Conservation (phyloP, 2,797 vertebrate genomes). For the Remorina albescens region DNA sequence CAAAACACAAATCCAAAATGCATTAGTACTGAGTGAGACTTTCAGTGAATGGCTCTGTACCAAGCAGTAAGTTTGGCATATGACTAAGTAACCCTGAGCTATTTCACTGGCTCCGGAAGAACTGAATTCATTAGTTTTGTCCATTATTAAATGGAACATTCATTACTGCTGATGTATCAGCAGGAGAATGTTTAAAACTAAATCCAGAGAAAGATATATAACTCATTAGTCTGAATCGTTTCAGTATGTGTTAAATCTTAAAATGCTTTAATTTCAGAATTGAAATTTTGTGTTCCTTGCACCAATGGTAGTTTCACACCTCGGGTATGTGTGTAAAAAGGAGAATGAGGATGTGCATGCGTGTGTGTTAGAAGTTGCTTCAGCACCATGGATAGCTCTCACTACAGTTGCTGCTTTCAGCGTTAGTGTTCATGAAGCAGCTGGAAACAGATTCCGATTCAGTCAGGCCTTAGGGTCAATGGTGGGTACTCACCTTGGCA, state of each 20-base stretch:
- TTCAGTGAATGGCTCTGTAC: constrained; percentile 32
- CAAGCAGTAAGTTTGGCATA: constrained; percentile 15
- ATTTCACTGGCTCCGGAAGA: constrained; percentile 17
- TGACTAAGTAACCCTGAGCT: constrained; percentile 41
- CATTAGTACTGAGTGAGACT: constrained; percentile 17
- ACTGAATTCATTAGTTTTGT: constrained; percentile 16
- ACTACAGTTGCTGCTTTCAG: neutral
- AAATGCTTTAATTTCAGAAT: neutral
- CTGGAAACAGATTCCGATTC: neutral
- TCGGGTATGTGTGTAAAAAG: neutral
- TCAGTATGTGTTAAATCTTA: constrained; percentile 11
- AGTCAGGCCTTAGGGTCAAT: constrained; percentile 7
- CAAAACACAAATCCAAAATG: neutral
- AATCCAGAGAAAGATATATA: constrained; percentile 10
- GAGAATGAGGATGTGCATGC: neutral
- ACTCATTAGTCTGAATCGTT: constrained; percentile 33
- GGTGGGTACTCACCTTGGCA: neutral
- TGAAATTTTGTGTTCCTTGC: neutral
- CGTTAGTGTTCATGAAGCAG: neutral
- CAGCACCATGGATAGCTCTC: constrained; percentile 76
- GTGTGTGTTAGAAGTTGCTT: constrained; percentile 37
- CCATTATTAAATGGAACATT: constrained; percentile 31
- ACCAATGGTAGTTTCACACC: neutral
- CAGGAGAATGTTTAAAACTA: constrained; percentile 10
- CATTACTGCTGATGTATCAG: constrained; percentile 8